Evolutionary conservation across 2,113 vertebrate genomes (phyloP), one percentile per base, ranked within the genome.

Genomic region (Nycticebus coucang): DNA sequence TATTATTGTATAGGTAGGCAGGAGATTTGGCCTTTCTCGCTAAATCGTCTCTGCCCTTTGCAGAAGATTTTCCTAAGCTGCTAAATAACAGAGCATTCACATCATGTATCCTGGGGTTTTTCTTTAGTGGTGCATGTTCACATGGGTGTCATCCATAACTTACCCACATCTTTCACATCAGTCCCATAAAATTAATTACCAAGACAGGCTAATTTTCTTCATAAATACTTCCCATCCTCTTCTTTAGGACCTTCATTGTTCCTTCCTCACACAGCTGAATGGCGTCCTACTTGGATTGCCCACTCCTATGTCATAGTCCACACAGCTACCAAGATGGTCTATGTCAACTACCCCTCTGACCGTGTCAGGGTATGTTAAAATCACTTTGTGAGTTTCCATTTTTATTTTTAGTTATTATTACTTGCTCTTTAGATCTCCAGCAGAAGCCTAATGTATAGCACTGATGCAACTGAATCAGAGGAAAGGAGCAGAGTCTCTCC

Each of bases 41-140:
- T 88, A 95, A 97, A 97, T 78, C 80, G 60, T 78, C 77, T 83
- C 94, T 91, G 83, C 66, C 75, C 71, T 96, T 96, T 97, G 93
- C 59, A 93, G 59, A 94, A 93, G 87, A 82, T 96, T 96, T 97
- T 89, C 71, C 22, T 96, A 95, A 96, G 79, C 79, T 80, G 11
- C 94, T 96, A 95, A 93, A 84, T 94, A 91, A 89, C 93, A 95
- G 72, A 91, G n/a, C 26, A 83, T 93, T 86, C 71, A 83, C 2
- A 0, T 26, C 35, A 66, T 74, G n/a, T 66, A 35, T 83, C 37
- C 45, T 68, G 66, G 66, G 13, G 33, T 89, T 72, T 92, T 81
- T 71, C 35, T 81, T 89, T 81, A 64, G 84, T 33, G 50, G 26
- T 59, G 3, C 93, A 22, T 74, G 21, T 83, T 97, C 75, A 68